Evolutionary conservation across 2,113 vertebrate genomes (phyloP), one percentile per base, ranked within the genome.

Genomic region (Lichenostomus cassidix): DNA sequence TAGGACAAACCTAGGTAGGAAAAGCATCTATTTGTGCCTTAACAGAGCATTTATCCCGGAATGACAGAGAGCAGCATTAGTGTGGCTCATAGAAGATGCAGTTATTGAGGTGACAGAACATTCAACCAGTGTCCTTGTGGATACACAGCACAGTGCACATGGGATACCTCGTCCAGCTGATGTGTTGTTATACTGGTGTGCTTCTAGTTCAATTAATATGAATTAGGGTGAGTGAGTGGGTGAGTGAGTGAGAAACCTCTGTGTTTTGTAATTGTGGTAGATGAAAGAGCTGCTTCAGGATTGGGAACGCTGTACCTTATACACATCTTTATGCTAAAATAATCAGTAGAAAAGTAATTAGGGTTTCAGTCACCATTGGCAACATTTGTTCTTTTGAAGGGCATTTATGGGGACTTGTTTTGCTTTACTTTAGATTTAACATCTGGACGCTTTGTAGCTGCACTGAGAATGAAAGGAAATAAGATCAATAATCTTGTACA

Each of bases 341-440:
- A 79, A 87, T 56, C 49, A 53, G 86, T 14, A 71, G 27, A 14
- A 56, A 83, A 71, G 47, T 56, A 92, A 88, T 83, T 63, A 42
- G 49, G 70, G 46, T 35, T 91, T 89, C 50, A 11, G 64, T 92
- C 63, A 90, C 59, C 59, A 46, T 3, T 74, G 83, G 80, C 87
- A 94, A 92, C 87, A 50, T 92, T 90, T 91, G n/a, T 81, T 83
- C 87, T 86, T 90, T 58, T 31, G 71, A 92, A 80, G 59, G n/a
- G 41, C 31, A 80, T 90, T 86, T 86, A 69, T 52, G 33, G 24
- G 21, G 31, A 19, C 11, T 90, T 71, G 37, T 89, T 95, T 86
- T 46, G 56, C 42, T 78, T 83, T 33, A 59, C 28, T 70, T 92
- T 12, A 67, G 39, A 44, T 84, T 91, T 70, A 75, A 74, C 79